These are phyloP conservation scores for Oncorhynchus nerka DNA, from an alignment of 2,113 vertebrate species.

Conservation along the genomic window DNA sequence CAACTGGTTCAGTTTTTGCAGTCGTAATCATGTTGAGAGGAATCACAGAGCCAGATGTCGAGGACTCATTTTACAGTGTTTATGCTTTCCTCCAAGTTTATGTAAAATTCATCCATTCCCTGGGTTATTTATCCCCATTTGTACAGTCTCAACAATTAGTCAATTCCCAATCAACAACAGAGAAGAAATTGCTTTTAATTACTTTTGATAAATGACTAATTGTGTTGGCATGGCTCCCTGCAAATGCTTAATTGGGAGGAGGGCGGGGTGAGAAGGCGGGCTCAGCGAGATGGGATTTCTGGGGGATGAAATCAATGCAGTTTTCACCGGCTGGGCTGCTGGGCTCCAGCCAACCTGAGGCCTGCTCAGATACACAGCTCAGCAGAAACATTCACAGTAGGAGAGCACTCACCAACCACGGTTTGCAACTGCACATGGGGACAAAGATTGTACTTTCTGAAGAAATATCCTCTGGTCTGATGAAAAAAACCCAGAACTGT, in stretches of 20 bases:
- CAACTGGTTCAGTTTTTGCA: slow-evolving; percentile 58
- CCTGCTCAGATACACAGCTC: slow-evolving; percentile 56
- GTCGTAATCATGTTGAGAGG: slow-evolving; percentile 51
- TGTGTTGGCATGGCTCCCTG: slow-evolving; percentile 61
- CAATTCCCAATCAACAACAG: slow-evolving; percentile 72
- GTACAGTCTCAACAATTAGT: slow-evolving; percentile 69
- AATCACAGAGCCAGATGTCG: slow-evolving; percentile 71
- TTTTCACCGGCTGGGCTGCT: slow-evolving; percentile 59
- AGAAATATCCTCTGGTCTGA: too few relatives aligned
- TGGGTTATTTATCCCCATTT: slow-evolving; percentile 68
- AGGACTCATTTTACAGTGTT: slow-evolving; percentile 60
- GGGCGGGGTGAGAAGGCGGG: slow-evolving; percentile 43
- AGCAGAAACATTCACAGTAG: slow-evolving; percentile 55
- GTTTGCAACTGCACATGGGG: too few relatives aligned
- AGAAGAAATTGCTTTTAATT: slow-evolving; percentile 78
- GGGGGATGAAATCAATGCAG: slow-evolving; percentile 70
- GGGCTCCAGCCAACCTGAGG: slow-evolving; percentile 64
- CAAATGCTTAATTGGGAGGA: slow-evolving; percentile 66
- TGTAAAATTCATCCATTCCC: slow-evolving; percentile 58
- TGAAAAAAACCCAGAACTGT: too few relatives aligned
- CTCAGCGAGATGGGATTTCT: slow-evolving; percentile 51
- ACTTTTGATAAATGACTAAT: slow-evolving; percentile 81
- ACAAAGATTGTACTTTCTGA: too few relatives aligned
- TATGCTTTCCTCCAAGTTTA: slow-evolving; percentile 65
- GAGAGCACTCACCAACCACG: slow-evolving; percentile 12